Evolutionary conservation across 23 tunicate genomes (phyloP).

Genomic region (Corella eumyota): DNA sequence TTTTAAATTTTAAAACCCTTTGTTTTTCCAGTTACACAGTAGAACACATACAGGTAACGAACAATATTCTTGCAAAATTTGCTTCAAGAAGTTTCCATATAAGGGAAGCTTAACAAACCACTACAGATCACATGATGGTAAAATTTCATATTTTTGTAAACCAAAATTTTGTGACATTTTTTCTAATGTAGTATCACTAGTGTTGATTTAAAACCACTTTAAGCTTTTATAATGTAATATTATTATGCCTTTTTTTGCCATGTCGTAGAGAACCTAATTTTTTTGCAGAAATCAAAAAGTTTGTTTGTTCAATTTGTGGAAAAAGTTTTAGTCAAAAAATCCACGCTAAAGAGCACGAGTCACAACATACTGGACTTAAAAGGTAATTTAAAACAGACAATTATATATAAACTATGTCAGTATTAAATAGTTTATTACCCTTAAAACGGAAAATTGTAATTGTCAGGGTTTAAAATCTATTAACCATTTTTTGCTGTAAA

Average conservation of each 20-base stretch:
- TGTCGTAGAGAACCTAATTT: not conserved
- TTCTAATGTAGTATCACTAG: too few relatives aligned
- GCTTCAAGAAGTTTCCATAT: constrained; percentile 45
- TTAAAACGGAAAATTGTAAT: too few relatives aligned
- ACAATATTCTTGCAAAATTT: constrained; percentile 19
- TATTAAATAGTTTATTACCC: too few relatives aligned
- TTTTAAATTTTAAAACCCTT: too few relatives aligned
- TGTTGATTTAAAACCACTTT: too few relatives aligned
- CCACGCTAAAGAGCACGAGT: constrained; percentile 56
- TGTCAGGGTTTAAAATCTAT: too few relatives aligned
- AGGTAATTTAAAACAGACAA: too few relatives aligned
- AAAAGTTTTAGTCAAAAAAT: constrained; percentile 44
- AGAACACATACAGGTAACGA: constrained; percentile 53
- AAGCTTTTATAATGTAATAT: too few relatives aligned
- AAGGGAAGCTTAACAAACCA: constrained; percentile 43
- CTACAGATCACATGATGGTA: constrained; percentile 27
- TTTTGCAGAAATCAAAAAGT: constrained; percentile 29
- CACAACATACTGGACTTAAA: constrained; percentile 35
- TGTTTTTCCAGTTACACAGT: constrained; percentile 22
- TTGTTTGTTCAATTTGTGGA: constrained; percentile 46
- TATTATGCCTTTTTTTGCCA: too few relatives aligned
- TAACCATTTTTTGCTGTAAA: too few relatives aligned
- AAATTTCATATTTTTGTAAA: not conserved
- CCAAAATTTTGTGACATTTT: too few relatives aligned
- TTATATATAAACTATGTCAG: too few relatives aligned